Percentiles rank a stretch among this genome's conserved stretches.
Conservation (phyloP, 2,113 vertebrate genomes). For the Agapornis roseicollis region DNA sequence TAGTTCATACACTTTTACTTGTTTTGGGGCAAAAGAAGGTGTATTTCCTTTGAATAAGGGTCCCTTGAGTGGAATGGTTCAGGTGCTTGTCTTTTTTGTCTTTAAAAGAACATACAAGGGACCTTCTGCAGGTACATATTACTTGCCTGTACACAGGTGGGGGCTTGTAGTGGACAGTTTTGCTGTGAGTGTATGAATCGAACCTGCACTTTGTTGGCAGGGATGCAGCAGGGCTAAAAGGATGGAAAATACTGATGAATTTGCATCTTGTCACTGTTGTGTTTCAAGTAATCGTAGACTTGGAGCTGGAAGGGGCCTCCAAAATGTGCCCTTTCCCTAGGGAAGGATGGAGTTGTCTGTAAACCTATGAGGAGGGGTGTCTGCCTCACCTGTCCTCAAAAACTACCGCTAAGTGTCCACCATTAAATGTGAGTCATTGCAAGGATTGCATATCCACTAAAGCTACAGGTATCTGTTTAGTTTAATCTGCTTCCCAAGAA, state of each 20-base stretch:
- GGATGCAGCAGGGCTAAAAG: not conserved
- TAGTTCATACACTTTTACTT: not conserved
- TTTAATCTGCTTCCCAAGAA: not conserved
- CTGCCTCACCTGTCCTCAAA: not conserved
- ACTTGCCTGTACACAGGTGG: fast-evolving
- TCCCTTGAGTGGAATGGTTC: not conserved
- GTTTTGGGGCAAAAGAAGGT: not conserved
- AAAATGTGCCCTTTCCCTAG: not conserved
- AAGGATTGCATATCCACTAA: not conserved
- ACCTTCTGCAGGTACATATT: not conserved
- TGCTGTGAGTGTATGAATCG: not conserved
- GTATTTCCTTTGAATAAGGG: not conserved
- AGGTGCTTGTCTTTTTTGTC: not conserved
- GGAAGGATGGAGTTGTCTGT: not conserved
- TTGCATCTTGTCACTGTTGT: not conserved
- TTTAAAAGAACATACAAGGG: not conserved
- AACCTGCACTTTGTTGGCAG: not conserved
- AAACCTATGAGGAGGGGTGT: not conserved
- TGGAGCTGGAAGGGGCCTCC: not conserved
- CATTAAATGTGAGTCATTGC: not conserved
- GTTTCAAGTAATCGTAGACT: not conserved
- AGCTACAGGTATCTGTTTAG: not conserved
- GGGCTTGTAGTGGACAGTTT: not conserved
- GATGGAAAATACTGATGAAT: not conserved
- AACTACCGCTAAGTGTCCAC: not conserved